Conservation (phyloP, 2,113 vertebrate genomes). For the Scortum barcoo region DNA sequence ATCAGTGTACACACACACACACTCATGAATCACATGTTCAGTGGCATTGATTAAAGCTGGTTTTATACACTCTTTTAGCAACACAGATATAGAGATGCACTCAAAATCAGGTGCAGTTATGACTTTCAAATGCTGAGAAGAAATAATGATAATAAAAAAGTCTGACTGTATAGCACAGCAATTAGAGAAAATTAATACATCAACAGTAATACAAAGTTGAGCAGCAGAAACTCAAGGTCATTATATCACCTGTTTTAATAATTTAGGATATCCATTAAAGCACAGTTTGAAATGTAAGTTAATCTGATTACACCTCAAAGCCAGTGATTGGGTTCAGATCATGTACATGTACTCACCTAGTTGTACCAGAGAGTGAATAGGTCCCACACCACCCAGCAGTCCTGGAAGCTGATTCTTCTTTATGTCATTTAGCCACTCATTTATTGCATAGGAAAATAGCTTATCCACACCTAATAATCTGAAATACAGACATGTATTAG, state of each 20-base stretch:
- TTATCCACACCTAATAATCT: constrained; percentile 97
- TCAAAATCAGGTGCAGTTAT: neutral
- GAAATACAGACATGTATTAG: constrained; percentile 51
- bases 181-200: neutral
- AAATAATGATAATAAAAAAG: neutral
- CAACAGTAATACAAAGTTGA: neutral
- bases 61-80: no score
- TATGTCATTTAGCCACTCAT: constrained; percentile 97
- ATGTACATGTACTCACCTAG: constrained; percentile 87
- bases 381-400: constrained; percentile 95
- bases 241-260: neutral
- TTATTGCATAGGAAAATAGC: constrained; percentile 94
- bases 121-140: neutral
- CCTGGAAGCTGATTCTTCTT: constrained; percentile 98
- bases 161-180: neutral
- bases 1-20: neutral
- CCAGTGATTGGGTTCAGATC: neutral
- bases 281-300: neutral
- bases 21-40: neutral
- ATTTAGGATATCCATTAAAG: neutral
- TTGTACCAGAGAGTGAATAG: constrained; percentile 96
- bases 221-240: neutral
- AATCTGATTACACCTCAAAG: neutral
- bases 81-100: neutral
- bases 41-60: neutral